These are phyloP conservation scores for Aleiodes sp. DNA, from an alignment of 1,140 invertebrate species.

Conservation along the genomic window DNA sequence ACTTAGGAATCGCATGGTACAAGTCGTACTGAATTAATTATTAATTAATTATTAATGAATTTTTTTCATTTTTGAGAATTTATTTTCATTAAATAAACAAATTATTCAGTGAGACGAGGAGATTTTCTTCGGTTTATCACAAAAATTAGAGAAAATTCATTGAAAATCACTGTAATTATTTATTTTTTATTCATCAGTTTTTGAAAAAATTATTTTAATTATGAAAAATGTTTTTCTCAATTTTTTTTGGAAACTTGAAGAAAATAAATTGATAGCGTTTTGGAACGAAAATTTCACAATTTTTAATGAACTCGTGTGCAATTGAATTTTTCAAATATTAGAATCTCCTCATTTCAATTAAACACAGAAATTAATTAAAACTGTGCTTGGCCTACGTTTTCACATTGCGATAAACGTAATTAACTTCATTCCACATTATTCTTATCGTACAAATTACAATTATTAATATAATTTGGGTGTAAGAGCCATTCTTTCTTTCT, in stretches of 20 bases:
- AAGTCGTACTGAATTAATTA: not conserved
- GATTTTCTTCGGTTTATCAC: constrained; percentile 41
- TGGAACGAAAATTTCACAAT: not conserved
- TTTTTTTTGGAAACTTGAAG: no score
- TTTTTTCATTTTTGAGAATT: constrained; percentile 47
- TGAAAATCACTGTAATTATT: no score
- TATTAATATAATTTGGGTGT: constrained; percentile 52
- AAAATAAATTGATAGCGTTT: no score
- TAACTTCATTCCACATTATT: constrained; percentile 42
- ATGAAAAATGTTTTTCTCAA: no score
- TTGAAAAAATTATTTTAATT: no score
- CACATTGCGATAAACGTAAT: no score
- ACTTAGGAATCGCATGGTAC: constrained; percentile 22
- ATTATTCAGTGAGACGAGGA: constrained; percentile 53
- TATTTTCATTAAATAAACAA: constrained; percentile 57
- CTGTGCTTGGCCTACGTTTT: not conserved
- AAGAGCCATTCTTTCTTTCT: constrained; percentile 55
- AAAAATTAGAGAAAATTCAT: no score
- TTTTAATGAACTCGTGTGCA: not conserved
- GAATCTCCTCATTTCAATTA: not conserved
- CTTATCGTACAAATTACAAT: constrained; percentile 60
- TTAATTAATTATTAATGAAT: constrained; percentile 9
- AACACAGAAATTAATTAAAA: not conserved
- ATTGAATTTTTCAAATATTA: not conserved
- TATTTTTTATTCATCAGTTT: no score